These are phyloP conservation scores for Pitta sordida DNA, from an alignment of 2,113 vertebrate species.

Conservation along the genomic window DNA sequence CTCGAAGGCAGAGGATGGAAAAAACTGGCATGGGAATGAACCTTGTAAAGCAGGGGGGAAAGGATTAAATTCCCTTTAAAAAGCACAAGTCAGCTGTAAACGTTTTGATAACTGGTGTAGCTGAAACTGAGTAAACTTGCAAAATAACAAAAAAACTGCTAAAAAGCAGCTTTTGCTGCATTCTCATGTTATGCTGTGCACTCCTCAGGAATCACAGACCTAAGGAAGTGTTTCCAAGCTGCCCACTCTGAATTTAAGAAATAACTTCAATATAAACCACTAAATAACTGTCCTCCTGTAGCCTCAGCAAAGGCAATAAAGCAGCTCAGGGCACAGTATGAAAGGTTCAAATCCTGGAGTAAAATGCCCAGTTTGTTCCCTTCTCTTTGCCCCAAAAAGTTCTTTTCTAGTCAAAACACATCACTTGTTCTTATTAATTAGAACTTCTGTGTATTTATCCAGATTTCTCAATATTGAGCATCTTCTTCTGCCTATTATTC, in stretches of 20 bases:
- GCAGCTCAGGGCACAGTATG: neutral
- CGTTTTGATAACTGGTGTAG: neutral
- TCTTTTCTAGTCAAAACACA: neutral
- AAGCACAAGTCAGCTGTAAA: neutral
- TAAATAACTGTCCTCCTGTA: neutral
- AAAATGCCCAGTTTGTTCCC: neutral
- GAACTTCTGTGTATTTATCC: neutral
- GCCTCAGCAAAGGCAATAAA: neutral
- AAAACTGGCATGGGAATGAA: neutral
- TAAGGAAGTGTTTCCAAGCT: neutral
- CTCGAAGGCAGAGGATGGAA: neutral
- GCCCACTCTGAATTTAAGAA: neutral
- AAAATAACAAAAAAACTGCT: neutral
- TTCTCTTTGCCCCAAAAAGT: neutral
- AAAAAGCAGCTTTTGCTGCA: neutral
- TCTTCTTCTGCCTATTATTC: neutral
- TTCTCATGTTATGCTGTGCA: neutral
- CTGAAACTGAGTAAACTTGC: neutral
- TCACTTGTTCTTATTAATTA: neutral
- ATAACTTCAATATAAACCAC: neutral
- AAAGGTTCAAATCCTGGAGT: neutral
- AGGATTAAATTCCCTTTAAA: neutral
- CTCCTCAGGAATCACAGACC: neutral
- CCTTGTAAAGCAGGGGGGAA: rapidly evolving
- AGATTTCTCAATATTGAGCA: neutral